phyloP scores from a whole-genome alignment of 2,797 vertebrate genomes.

The Arrhamphus sclerolepis region DNA sequence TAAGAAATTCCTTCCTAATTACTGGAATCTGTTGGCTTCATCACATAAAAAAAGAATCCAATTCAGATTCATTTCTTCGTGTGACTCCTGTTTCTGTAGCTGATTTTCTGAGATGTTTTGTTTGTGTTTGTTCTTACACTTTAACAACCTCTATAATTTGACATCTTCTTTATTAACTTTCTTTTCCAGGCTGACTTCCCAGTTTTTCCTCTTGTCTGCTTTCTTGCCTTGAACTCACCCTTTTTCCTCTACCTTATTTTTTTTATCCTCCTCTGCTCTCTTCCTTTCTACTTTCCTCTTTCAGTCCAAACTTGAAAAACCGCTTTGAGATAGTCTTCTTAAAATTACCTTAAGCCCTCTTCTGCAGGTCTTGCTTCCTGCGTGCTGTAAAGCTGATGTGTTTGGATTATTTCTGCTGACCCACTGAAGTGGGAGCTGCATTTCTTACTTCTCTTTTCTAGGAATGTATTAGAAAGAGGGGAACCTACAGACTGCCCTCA shows the following conservation, averaged over 20 bases:
- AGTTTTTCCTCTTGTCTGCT: slow-evolving; percentile 1
- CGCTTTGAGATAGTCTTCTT: slow-evolving; percentile 22
- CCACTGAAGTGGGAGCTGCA: slow-evolving; percentile 26
- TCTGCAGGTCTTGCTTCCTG: slow-evolving; percentile 13
- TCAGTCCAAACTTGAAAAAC: slow-evolving; percentile 12
- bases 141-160: slow-evolving; percentile 14
- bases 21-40: slow-evolving; percentile 77
- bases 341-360: slow-evolving; percentile 22
- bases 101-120: slow-evolving; percentile 12
- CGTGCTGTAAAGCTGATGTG: slow-evolving; percentile 18
- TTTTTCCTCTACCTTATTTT: slow-evolving; percentile 10
- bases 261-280: slow-evolving; percentile 4
- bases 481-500: slow-evolving; percentile 7
- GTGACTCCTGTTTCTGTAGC: slow-evolving; percentile 50
- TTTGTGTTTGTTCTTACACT: slow-evolving; percentile 14
- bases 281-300: slow-evolving; percentile 17
- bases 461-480: slow-evolving; percentile 23
- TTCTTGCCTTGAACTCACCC: not conserved
- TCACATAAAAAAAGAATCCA: slow-evolving; percentile 63
- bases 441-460: slow-evolving; percentile 37
- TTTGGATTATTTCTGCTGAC: slow-evolving; percentile 57
- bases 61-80: slow-evolving; percentile 50
- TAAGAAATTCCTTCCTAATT: slow-evolving; percentile 83
- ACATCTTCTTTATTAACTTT: slow-evolving; percentile 11
- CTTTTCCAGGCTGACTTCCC: not conserved